Conservation (phyloP, 1,140 invertebrate genomes). For the Homarus americanus region DNA sequence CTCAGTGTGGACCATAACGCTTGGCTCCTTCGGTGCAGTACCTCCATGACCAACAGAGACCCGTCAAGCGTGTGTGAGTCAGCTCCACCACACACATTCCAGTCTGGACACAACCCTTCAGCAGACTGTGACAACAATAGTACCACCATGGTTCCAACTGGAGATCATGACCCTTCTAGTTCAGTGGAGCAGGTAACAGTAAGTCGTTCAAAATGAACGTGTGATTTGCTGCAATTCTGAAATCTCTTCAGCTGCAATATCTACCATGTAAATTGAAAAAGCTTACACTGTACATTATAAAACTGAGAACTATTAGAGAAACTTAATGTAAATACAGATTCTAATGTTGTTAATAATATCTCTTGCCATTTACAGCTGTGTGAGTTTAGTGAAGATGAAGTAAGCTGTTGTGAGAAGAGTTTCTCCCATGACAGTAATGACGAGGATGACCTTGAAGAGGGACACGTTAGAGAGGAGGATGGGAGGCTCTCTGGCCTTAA, state of each 20-base stretch:
- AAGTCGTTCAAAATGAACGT: too few species aligned
- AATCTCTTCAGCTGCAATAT: too few species aligned
- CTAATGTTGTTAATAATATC: too few species aligned
- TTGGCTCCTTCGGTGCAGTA: slow-evolving; percentile 89
- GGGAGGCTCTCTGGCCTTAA: slow-evolving; percentile 47
- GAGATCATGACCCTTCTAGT: slow-evolving; percentile 49
- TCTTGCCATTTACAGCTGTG: slow-evolving; percentile 15
- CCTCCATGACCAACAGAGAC: slow-evolving; percentile 83
- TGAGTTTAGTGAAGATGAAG: slow-evolving; percentile 64
- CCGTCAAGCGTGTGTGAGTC: slow-evolving; percentile 64
- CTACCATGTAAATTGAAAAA: too few species aligned
- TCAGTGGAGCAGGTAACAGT: slow-evolving; percentile 30
- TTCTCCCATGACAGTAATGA: slow-evolving; percentile 65
- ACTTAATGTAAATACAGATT: too few species aligned
- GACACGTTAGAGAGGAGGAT: slow-evolving; percentile 22
- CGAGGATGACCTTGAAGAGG: slow-evolving; percentile 62
- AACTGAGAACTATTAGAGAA: too few species aligned
- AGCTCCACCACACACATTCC: slow-evolving; percentile 37
- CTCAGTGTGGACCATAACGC: slow-evolving; percentile 91
- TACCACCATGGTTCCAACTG: slow-evolving; percentile 32
- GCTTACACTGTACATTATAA: too few species aligned
- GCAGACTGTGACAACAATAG: slow-evolving; percentile 12
- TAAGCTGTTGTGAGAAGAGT: slow-evolving; percentile 60
- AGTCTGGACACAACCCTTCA: slow-evolving; percentile 11
- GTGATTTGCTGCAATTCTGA: not conserved